These are phyloP conservation scores for Phaonia tiefii DNA, from an alignment of 2,888 invertebrate species.

Conservation along the genomic window DNA sequence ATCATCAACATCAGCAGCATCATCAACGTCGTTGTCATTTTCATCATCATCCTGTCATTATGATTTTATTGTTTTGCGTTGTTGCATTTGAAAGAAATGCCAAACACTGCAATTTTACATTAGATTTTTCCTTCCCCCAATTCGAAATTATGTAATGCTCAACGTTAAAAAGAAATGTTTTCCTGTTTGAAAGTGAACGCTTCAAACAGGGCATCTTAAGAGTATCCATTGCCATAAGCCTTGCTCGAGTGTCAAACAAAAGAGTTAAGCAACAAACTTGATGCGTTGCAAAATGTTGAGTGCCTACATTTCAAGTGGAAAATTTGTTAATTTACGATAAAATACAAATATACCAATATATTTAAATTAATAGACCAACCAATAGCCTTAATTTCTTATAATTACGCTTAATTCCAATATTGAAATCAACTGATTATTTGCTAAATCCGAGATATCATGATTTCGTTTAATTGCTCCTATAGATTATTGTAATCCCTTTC, in stretches of 20 bases:
- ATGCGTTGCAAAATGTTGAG: too few species aligned
- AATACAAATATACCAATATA: too few species aligned
- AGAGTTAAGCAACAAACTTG: slow-evolving; percentile 73
- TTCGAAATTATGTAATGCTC: slow-evolving; percentile 12
- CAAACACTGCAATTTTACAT: slow-evolving; percentile 12
- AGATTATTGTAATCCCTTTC: too few species aligned
- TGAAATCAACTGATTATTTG: too few species aligned
- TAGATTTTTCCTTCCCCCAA: slow-evolving; percentile 25
- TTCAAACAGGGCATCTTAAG: neutral
- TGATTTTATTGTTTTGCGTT: slow-evolving; percentile 21
- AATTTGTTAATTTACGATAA: too few species aligned
- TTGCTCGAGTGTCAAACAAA: slow-evolving; percentile 64
- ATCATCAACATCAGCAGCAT: neutral
- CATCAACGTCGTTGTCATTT: neutral
- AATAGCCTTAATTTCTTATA: too few species aligned
- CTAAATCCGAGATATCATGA: too few species aligned
- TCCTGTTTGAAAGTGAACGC: slow-evolving; percentile 26
- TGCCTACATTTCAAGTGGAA: too few species aligned
- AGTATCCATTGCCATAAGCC: neutral
- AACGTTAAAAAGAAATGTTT: slow-evolving; percentile 4
- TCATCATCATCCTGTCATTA: slow-evolving; percentile 31
- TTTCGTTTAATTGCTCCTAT: too few species aligned
- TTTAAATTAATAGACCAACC: too few species aligned
- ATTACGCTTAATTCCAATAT: too few species aligned
- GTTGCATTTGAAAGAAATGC: neutral